Evolutionary conservation across 2,113 vertebrate species (phyloP).

Genomic region (Cyprinus carpio): DNA sequence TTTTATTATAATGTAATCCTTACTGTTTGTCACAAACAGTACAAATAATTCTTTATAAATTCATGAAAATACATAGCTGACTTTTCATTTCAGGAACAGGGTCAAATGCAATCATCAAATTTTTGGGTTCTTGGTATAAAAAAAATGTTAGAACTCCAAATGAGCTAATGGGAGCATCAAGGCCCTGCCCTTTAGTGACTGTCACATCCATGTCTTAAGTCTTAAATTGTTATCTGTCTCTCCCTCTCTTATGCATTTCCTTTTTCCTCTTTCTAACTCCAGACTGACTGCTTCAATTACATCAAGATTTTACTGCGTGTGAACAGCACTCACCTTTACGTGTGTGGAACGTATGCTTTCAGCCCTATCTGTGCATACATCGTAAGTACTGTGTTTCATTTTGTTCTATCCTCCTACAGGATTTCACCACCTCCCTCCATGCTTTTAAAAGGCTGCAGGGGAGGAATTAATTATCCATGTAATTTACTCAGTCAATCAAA

Average conservation of each 20-base stretch:
- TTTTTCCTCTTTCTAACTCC: slow-evolving; percentile 25
- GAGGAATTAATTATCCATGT: slow-evolving; percentile 54
- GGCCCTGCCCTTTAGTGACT: no score
- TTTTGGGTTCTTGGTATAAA: not conserved
- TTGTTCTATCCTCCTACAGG: slow-evolving; percentile 11
- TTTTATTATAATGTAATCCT: no score
- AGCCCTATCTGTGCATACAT: slow-evolving; percentile 91
- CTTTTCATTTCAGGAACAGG: not conserved
- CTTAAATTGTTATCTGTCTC: not conserved
- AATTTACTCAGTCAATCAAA: slow-evolving; percentile 57
- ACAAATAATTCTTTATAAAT: not conserved
- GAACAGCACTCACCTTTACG: slow-evolving; percentile 89
- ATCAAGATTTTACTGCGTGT: slow-evolving; percentile 90
- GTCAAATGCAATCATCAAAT: not conserved
- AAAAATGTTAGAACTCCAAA: not conserved
- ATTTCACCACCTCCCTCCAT: not conserved
- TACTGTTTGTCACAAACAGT: no score
- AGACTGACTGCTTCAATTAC: slow-evolving; percentile 98
- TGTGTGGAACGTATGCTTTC: slow-evolving; percentile 94
- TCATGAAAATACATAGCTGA: not conserved
- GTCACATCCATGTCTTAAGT: not conserved
- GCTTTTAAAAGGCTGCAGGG: slow-evolving; percentile 40
- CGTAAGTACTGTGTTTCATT: slow-evolving; percentile 76
- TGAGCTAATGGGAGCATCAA: not conserved
- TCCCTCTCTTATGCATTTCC: not conserved